Conservation (phyloP, 2,113 vertebrate species). For the Nothocercus nigrocapillus region DNA sequence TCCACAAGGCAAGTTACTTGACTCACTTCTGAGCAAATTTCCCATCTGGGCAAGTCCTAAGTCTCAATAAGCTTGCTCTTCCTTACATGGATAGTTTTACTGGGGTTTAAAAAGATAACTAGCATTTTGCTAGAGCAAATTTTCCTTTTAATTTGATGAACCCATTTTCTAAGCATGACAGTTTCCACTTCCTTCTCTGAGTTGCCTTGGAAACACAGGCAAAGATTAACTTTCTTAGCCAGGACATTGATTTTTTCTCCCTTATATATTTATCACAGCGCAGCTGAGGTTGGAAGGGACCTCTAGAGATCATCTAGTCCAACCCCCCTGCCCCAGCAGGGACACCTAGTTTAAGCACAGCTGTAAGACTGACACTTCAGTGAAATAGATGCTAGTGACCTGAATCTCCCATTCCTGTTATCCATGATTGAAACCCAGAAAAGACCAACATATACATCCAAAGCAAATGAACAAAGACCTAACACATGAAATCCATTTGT, state of each 20-base stretch:
- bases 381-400: not conserved
- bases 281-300: too few species aligned
- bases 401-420: not conserved
- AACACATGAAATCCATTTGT: not conserved
- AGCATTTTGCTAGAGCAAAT: not conserved
- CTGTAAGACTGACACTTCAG: not conserved
- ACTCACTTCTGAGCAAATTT: not conserved
- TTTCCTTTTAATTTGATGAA: not conserved
- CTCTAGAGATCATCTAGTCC: too few species aligned
- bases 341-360: not conserved
- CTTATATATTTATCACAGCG: not conserved
- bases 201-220: conserved; percentile 35
- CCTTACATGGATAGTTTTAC: not conserved
- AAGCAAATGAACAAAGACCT: not conserved
- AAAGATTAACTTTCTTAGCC: conserved; percentile 39
- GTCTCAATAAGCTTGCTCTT: not conserved
- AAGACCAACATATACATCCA: not conserved
- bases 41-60: not conserved
- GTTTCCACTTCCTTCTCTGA: not conserved
- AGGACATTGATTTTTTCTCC: not conserved
- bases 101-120: not conserved
- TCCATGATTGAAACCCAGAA: not conserved
- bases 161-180: not conserved
- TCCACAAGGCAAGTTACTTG: not conserved
- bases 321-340: too few species aligned